These are phyloP conservation scores for Asarcornis scutulata DNA, from an alignment of 2,113 vertebrate species.

Conservation along the genomic window DNA sequence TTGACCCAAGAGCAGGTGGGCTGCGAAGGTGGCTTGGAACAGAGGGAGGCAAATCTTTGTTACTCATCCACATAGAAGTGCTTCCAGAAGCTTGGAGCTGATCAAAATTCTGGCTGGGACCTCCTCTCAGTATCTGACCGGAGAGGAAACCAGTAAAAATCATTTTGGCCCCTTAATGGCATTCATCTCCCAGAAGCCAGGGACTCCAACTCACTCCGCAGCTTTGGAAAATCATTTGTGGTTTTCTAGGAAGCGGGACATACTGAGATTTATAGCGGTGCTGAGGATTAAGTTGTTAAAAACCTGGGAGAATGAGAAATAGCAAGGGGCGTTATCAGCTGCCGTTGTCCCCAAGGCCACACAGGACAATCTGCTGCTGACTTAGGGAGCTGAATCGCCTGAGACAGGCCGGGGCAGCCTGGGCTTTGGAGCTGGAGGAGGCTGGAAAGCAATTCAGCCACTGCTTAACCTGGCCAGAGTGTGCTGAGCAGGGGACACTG, in stretches of 20 bases:
- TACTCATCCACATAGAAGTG: background rate
- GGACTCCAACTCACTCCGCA: background rate
- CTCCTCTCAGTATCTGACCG: background rate
- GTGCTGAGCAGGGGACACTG: background rate
- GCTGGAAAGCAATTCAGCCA: background rate
- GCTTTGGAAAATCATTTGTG: background rate
- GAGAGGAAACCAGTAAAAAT: constrained; percentile 1
- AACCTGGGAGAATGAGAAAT: background rate
- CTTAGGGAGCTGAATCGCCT: background rate
- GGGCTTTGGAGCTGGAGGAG: background rate
- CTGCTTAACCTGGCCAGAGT: constrained; percentile 33
- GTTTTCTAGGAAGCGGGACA: background rate
- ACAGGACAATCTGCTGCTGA: background rate
- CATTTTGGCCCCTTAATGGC: background rate
- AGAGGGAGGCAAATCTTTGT: background rate
- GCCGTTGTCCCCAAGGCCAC: background rate
- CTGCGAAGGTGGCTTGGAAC: background rate
- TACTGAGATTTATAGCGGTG: background rate
- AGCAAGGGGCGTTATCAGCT: background rate
- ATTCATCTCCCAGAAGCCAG: background rate
- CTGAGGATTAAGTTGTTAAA: background rate
- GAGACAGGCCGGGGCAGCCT: background rate
- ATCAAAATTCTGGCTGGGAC: background rate
- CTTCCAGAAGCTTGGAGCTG: background rate
- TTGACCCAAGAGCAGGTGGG: fast-evolving